Evolutionary conservation across 2,888 invertebrate genomes (phyloP), one percentile per base, ranked within the genome.

Genomic region (Tipula unca): DNA sequence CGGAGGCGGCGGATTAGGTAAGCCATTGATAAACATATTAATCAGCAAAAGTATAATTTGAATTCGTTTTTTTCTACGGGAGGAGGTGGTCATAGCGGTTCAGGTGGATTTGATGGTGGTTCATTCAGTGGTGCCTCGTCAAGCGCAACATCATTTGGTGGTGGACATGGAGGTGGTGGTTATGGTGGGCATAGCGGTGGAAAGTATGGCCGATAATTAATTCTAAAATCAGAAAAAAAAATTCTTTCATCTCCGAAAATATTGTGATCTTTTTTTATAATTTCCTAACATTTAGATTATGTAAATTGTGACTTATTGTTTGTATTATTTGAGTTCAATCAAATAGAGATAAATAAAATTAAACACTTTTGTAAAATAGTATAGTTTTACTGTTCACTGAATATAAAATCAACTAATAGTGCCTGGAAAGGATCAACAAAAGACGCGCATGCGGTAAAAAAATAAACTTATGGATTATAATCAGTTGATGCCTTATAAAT

Each of bases 321-420:
- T 69, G 69, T 69, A 69, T 69, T 69, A 69, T 69, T 69, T 69
- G 69, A 69, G 69, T 69, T 69, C 25, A 69, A 69, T 69, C 69
- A 69, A 69, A 69, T 69, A 69, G 13, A 69, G 69, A 69, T 25
- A 69, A 48, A 69, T 25, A 69, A 69, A 69, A 17, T 25, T 14
- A 69, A 69, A 69, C 1, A 0, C 25, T 69, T 69, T 69, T 69
- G 69, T 69, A 20, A 25, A 48, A n/a, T n/a, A n/a, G n/a, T n/a
- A n/a, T n/a, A n/a, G n/a, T n/a, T n/a, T n/a, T n/a, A n/a, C n/a
- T n/a, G n/a, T n/a, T n/a, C n/a, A n/a, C n/a, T n/a, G n/a, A n/a
- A n/a, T n/a, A n/a, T n/a, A n/a, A n/a, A n/a, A n/a, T n/a, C n/a
- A n/a, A n/a, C n/a, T n/a, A n/a, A n/a, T n/a, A n/a, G n/a, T n/a